Base-by-base conservation (phyloP, 2,797 vertebrate genomes). In the Anguilla marmorata region DNA sequence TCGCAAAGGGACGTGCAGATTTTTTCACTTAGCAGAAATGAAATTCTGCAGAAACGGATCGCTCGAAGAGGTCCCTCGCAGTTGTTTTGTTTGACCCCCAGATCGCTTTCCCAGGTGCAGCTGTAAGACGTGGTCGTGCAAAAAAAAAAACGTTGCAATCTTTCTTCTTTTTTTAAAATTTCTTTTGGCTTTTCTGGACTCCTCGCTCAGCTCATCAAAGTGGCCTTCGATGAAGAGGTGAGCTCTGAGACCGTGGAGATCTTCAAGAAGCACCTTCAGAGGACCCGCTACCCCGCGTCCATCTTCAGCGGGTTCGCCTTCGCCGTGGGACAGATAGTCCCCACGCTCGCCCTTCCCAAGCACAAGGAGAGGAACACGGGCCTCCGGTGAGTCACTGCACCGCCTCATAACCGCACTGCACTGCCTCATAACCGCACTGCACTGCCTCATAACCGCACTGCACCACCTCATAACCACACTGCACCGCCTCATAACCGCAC, bases 141-240 rank as follows among this genome's bases (percentile, higher is more conserved):
- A 37, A 79, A 41, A 79, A 9, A 33, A 33, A 33, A 72, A 4
- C 21, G 3, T 79, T 16, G 14, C 19, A 41, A 79, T 41, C 3
- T 41, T 3, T 74, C 16, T 52, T 21, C 89, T 7, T 88, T 88
- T 56, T 11, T 52, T 3, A 9, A 9, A 2, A 41, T 74, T 56
- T 21, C 89, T 7, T 88, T 89, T 56, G 50, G n/a, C 16, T 74
- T 1, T 45, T 9, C 41, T 82, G 16, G 66, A 48, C 48, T 33
- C 41, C 21, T 50, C 21, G 27, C 30, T n/a, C 92, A 99, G 99
- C 91, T 99, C 92, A 98, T 99, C 94, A 99, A 99, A 94, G 98
- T 99, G 92, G 98, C 98, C 9, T 99, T 99, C 93, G 98, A 99
- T 90, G 98, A 99, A 93, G 99, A 99, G 96, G 98, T 99, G 86